phyloP scores from a whole-genome alignment of 2,888 invertebrate genomes.

The Sisyra nigra region DNA sequence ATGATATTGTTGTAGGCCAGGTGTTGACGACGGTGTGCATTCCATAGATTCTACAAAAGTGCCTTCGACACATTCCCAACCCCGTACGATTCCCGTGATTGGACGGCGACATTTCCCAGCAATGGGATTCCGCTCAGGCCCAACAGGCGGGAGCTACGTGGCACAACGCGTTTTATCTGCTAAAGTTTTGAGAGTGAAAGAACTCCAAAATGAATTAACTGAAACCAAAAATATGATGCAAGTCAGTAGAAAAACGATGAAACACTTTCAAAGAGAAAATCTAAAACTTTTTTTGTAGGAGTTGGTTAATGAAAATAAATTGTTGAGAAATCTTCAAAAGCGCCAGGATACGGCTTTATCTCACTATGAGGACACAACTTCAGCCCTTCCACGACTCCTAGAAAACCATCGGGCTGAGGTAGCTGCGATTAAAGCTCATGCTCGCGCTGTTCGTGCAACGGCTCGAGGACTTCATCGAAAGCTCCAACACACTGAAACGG shows the following conservation, averaged over 20 bases:
- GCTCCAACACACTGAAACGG: slow-evolving; percentile 2
- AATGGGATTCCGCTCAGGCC: no score
- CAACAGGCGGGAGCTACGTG: slow-evolving; percentile 11
- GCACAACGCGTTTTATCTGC: slow-evolving; percentile 58
- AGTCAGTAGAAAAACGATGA: slow-evolving; percentile 23
- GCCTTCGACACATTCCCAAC: no score
- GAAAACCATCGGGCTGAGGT: slow-evolving; percentile 61
- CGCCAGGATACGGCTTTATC: slow-evolving; percentile 63
- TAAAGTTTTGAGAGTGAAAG: slow-evolving; percentile 55
- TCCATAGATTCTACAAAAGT: no score
- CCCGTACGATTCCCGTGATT: no score
- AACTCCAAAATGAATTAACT: slow-evolving; percentile 61
- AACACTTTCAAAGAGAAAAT: neutral
- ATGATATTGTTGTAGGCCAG: no score
- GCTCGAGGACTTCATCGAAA: slow-evolving; percentile 3
- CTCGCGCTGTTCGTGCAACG: slow-evolving; percentile 2
- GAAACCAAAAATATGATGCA: slow-evolving; percentile 66
- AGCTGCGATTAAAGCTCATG: slow-evolving; percentile 3
- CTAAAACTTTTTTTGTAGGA: slow-evolving; percentile 30
- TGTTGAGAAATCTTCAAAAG: slow-evolving; percentile 59
- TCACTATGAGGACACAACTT: slow-evolving; percentile 62
- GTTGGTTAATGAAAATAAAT: slow-evolving; percentile 54
- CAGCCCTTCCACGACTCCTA: slow-evolving; percentile 58
- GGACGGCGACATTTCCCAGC: no score
- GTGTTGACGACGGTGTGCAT: no score